Evolutionary conservation across 2,797 vertebrate species (phyloP).

Genomic region (Pangasius larnaudii): DNA sequence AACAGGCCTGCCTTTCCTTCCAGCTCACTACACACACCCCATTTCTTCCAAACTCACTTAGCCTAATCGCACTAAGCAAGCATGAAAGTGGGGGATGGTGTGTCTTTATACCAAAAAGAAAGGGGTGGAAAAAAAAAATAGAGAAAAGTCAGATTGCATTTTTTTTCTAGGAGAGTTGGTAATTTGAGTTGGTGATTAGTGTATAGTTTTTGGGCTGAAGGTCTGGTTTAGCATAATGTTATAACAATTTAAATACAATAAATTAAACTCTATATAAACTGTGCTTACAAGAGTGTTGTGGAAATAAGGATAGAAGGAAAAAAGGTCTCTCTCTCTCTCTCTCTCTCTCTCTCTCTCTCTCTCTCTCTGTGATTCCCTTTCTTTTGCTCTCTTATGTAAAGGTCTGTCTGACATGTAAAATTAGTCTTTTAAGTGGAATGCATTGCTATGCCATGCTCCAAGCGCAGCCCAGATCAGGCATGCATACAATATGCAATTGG

Average conservation of each 20-base stretch:
- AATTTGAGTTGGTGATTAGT: neutral
- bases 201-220: neutral
- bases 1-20: constrained; percentile 69
- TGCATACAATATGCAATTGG: constrained; percentile 87
- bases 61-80: constrained; percentile 73
- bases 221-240: neutral
- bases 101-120: constrained; percentile 45
- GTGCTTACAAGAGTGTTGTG: neutral
- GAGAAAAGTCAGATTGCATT: constrained; percentile 5
- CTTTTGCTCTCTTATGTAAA: constrained; percentile 57
- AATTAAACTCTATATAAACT: neutral
- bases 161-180: neutral
- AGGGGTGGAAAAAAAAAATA: neutral
- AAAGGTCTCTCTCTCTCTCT: constrained; percentile 2
- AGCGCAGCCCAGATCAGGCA: constrained; percentile 79
- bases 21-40: constrained; percentile 77
- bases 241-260: neutral
- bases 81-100: constrained; percentile 69
- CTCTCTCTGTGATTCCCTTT: constrained; percentile 51
- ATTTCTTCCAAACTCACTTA: constrained; percentile 77
- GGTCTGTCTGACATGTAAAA: constrained; percentile 78
- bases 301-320: neutral
- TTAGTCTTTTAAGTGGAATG: constrained; percentile 81
- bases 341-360: neutral
- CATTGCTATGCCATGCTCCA: constrained; percentile 72